Conservation (phyloP, 2,113 vertebrate genomes). For the Panurus biarmicus region DNA sequence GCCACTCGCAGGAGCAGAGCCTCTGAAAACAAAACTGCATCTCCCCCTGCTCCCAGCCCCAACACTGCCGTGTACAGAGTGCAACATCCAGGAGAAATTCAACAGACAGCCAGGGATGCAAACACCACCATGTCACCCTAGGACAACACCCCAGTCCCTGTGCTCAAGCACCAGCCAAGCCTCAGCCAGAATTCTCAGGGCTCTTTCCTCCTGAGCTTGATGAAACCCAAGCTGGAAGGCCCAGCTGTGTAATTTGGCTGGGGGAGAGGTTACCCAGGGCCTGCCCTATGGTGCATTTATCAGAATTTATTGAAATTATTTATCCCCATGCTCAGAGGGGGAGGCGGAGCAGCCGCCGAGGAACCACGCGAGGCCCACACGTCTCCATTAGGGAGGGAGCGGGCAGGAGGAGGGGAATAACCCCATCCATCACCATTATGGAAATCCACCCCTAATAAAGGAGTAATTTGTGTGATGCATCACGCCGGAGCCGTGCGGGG, state of each 20-base stretch:
- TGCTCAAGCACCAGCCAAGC: not conserved
- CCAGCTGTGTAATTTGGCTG: not conserved
- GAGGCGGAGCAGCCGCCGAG: not conserved
- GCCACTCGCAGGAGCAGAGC: no score
- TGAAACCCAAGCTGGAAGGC: not conserved
- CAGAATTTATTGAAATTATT: no score
- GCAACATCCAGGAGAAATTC: no score
- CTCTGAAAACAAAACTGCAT: no score
- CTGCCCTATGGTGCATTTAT: no score
- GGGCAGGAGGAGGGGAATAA: not conserved
- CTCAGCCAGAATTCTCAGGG: not conserved
- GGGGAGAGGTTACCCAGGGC: not conserved
- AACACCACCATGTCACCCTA: no score
- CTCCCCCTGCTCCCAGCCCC: no score
- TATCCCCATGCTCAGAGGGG: not conserved
- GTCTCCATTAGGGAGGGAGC: conserved; percentile 24
- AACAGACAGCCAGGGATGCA: no score
- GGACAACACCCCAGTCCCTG: rapidly evolving
- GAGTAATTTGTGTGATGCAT: conserved; percentile 30
- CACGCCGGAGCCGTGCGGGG: not conserved
- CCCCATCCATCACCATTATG: conserved; percentile 34
- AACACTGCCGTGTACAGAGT: no score
- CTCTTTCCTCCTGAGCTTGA: not conserved
- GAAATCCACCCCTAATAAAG: conserved; percentile 51
- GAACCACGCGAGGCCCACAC: not conserved